Evolutionary conservation across 1,140 invertebrate species (phyloP), one percentile per base, ranked within the genome.

Genomic region (Eupeodes corollae): DNA sequence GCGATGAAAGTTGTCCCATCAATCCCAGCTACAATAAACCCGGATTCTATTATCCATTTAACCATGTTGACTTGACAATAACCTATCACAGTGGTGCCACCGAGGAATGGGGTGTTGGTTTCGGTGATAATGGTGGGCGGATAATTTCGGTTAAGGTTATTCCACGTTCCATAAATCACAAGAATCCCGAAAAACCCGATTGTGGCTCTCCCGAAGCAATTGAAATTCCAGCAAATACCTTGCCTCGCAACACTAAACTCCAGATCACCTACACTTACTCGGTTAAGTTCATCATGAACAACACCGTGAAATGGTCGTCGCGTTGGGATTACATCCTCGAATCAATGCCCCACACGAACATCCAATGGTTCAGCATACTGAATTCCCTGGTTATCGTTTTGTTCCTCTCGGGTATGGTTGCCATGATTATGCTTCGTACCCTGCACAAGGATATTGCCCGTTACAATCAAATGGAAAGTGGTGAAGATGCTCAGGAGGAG

Each of bases 301-400:
- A 90, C 58, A 77, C 79, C 2, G 86, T 95, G 3, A 96, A 96
- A 73, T 99, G 96, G 96, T 96, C 92, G 1, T 98, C 93, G 1
- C 78, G 96, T 58, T 99, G 96, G 96, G 96, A 99, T 74, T 99
- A 99, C 64, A 96, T 99, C 52, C 72, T 99, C 40, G 91, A 98
- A 69, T 96, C 93, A 2, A 95, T 96, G 84, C 92, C 91, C 0
- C 91, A 98, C 60, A 93, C 93, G 1, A 98, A 98, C 71, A 99
- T 99, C 57, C 95, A 98, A 68, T 98, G 95, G 95, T 98, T 99
- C 61, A 94, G 88, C 44, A 92, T 92, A 56, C 70, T 92, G 13
- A 92, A 92, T 68, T 91, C 89, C 0, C 70, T 91, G 44, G 88
- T 94, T 42, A 92, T 91, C 60, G 87, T 90, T 13, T 70, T 91